Evolutionary conservation across 2,888 invertebrate genomes (phyloP), one percentile per base, ranked within the genome.

Genomic region (Drosophila falleni): DNA sequence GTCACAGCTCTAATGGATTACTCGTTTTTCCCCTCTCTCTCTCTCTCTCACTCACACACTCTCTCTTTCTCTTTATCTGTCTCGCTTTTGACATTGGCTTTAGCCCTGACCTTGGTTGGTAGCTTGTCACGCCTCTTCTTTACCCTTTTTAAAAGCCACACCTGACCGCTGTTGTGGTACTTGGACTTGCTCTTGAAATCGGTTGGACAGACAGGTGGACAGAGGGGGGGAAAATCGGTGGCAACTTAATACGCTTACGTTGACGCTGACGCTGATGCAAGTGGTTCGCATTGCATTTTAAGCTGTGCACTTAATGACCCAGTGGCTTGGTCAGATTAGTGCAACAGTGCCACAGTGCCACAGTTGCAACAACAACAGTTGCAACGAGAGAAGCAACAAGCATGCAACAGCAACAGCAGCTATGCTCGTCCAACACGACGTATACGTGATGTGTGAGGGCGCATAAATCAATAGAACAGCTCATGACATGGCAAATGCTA

Each of bases 261-360:
- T 53, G 66, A 63, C 66, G 31, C 31, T 29, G 29, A 29, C 29
- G 6, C 29, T 31, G 67, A 49, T 60, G 78, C 72, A 83, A 80
- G 89, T 87, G 74, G 76, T 71, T 81, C 78, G 71, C 81, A 87
- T 87, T 83, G 81, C 76, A 78, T 76, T 89, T 74, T 76, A 84
- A 87, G 87, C 89, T 58, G 39, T 61, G 71, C 81, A 81, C 87
- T 87, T 89, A 87, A 87, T 76, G 81, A 73, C 65, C 66, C 64
- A 62, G 44, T 33, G 61, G 53, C 47, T 53, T 15, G 51, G 37
- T 37, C 49, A 66, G 80, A 79, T 78, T 80, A 80, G 67, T 70
- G 68, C 61, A 58, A 49, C 58, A 47, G 50, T 39, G 15, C 39
- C 55, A 46, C 60, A 46, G 61, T 51, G 23, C 55, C 33, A 9